Evolutionary conservation across 2,113 vertebrate species (phyloP).

Genomic region (Scophthalmus maximus): DNA sequence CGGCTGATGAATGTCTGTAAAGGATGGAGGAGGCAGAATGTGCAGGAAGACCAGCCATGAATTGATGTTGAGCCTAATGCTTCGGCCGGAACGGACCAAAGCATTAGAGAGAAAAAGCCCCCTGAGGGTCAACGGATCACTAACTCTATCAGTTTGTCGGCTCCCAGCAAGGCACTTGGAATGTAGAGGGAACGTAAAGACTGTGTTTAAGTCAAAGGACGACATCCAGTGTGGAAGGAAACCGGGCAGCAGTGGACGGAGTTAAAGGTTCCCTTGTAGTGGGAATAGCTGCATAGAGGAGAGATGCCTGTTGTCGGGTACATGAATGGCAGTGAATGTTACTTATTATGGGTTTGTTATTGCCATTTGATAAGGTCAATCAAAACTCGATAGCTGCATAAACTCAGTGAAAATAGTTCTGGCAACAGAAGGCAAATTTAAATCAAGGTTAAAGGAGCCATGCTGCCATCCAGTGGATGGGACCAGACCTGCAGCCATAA

Average conservation of each 20-base stretch:
- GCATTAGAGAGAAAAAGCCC: neutral
- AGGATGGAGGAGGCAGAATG: constrained; percentile 8
- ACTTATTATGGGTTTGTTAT: constrained; percentile 37
- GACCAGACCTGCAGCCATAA: constrained; percentile 11
- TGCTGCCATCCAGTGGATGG: constrained; percentile 68
- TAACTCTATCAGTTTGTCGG: neutral
- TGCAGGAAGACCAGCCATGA: constrained; percentile 9
- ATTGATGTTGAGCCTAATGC: neutral
- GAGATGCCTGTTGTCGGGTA: constrained; percentile 35
- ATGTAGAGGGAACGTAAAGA: constrained; percentile 30
- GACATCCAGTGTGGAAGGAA: constrained; percentile 15
- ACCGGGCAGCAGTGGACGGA: neutral
- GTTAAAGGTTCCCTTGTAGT: neutral
- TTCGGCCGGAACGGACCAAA: neutral
- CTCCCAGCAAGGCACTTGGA: constrained; percentile 54
- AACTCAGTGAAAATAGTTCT: neutral
- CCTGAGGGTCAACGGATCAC: neutral
- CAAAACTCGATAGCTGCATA: constrained; percentile 5
- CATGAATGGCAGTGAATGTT: constrained; percentile 17
- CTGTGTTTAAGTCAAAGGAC: constrained; percentile 24
- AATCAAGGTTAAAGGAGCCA: constrained; percentile 15
- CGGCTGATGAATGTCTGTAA: neutral
- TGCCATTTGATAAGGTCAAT: constrained; percentile 42
- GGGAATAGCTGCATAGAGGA: constrained; percentile 40
- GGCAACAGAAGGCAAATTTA: neutral